These are phyloP conservation scores for Darevskia nairensis DNA, from an alignment of 2,797 vertebrate species.

Conservation along the genomic window DNA sequence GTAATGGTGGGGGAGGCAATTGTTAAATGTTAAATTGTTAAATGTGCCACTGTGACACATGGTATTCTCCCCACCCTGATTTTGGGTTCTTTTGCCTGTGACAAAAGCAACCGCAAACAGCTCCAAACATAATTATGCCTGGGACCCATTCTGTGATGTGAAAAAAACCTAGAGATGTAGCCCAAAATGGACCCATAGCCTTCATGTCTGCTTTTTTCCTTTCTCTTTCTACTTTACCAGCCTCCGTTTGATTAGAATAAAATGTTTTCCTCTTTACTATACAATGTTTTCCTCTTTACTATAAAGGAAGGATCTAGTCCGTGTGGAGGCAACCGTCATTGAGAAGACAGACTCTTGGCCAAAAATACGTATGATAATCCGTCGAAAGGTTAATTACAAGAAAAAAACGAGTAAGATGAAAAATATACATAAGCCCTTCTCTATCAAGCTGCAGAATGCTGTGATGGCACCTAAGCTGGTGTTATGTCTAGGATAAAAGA, in stretches of 20 bases:
- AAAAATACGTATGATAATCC: slow-evolving; percentile 87
- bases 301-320: slow-evolving; percentile 86
- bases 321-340: slow-evolving; percentile 90
- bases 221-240: background rate
- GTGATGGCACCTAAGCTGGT: background rate
- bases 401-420: slow-evolving; percentile 83
- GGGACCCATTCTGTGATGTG: background rate
- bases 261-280: background rate
- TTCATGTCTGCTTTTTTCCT: background rate
- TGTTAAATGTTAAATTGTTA: background rate
- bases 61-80: background rate
- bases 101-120: background rate
- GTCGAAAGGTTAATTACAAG: slow-evolving; percentile 83
- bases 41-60: background rate
- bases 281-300: background rate
- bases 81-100: background rate
- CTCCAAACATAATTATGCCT: background rate
- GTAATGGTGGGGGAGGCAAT: background rate
- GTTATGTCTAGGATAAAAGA: background rate
- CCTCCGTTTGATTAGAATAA: rapidly evolving
- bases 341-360: slow-evolving; percentile 95
- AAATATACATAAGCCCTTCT: background rate
- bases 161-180: background rate
- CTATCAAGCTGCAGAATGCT: background rate
- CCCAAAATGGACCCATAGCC: background rate